Conservation (phyloP, 2,888 invertebrate genomes). For the Pegoplata infirma region DNA sequence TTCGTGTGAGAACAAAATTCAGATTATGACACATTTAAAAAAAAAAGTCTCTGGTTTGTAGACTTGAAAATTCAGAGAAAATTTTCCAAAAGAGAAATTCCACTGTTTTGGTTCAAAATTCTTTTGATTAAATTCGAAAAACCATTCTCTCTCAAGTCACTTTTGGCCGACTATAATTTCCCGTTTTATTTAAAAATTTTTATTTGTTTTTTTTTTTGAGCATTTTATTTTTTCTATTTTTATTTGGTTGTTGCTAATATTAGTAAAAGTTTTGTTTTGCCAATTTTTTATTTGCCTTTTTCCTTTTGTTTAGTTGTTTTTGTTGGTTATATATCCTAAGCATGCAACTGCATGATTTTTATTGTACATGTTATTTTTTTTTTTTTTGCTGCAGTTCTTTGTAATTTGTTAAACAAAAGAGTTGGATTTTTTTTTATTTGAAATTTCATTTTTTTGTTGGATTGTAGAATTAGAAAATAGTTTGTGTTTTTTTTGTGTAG, state of each 20-base stretch:
- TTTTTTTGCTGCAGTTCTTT: no score
- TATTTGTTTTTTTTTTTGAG: background rate
- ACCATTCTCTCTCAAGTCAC: no score
- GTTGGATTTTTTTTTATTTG: conserved; percentile 35
- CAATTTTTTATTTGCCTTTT: conserved; percentile 25
- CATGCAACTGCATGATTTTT: conserved; percentile 58
- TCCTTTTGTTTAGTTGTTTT: conserved; percentile 40
- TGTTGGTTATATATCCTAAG: conserved; percentile 54
- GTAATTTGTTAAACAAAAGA: conserved; percentile 58
- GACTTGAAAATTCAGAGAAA: no score
- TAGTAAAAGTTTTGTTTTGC: conserved; percentile 14
- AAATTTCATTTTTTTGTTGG: conserved; percentile 8
- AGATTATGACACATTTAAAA: no score
- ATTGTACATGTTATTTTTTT: conserved; percentile 12
- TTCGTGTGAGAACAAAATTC: no score
- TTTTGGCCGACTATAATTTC: background rate
- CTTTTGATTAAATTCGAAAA: no score
- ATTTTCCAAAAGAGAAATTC: no score
- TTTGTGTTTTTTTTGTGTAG: background rate
- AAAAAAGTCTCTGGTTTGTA: no score
- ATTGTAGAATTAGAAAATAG: conserved; percentile 40
- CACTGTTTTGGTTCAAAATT: no score
- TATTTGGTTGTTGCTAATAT: conserved; percentile 25
- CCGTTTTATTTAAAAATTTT: background rate
- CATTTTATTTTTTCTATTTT: conserved; percentile 20